These are phyloP conservation scores for Drosophila recens DNA, from an alignment of 2,888 invertebrate species.

Conservation along the genomic window DNA sequence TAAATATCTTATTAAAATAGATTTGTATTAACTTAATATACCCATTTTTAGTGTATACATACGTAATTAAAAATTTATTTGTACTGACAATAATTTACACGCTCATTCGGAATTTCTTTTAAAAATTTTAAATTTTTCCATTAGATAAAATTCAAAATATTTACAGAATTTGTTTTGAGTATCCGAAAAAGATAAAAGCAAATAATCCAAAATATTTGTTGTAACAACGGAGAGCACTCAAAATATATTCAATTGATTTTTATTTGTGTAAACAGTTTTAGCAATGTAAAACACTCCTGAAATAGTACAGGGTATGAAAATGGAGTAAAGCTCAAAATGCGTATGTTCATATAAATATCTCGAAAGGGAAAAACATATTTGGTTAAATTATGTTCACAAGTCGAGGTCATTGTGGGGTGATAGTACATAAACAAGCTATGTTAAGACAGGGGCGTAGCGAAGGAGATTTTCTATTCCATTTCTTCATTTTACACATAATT, in stretches of 20 bases:
- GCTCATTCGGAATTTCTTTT: neutral
- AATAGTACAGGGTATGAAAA: constrained; percentile 11
- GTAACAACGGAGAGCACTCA: neutral
- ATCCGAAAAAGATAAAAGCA: constrained; percentile 11
- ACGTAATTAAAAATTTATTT: neutral
- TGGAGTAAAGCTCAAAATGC: constrained; percentile 8
- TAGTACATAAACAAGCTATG: constrained; percentile 20
- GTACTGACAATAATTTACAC: neutral
- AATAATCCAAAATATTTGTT: neutral
- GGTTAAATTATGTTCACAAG: constrained; percentile 36
- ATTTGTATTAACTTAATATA: neutral
- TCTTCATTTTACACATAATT: neutral
- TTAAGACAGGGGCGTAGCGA: constrained; percentile 24
- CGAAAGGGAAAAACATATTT: constrained; percentile 39
- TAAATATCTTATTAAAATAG: neutral
- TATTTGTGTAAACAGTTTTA: constrained; percentile 14
- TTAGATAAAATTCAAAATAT: neutral
- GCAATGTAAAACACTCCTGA: neutral
- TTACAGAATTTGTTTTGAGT: constrained; percentile 1
- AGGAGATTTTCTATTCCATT: neutral
- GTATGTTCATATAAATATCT: constrained; percentile 6
- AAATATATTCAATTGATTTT: neutral
- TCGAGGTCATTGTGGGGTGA: constrained; percentile 38
- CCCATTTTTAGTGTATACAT: neutral
- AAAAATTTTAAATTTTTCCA: neutral